Evolutionary conservation across 2,888 invertebrate genomes (phyloP), one percentile per base, ranked within the genome.

Genomic region (Parthenolecanium corni): DNA sequence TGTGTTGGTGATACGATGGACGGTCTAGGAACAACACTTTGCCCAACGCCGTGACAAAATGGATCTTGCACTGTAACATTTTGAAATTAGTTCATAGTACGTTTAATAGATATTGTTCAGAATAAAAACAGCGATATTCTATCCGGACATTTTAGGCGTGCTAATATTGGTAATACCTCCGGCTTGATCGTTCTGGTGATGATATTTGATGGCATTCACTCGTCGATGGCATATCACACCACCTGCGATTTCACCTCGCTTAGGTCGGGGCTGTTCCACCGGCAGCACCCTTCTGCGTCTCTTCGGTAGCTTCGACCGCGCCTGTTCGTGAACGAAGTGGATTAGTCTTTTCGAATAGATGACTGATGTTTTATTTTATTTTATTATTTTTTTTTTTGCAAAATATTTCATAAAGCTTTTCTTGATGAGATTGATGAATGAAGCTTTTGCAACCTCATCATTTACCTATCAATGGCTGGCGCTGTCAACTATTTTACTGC

Each of bases 271-370:
- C 68, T 91, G 92, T 74, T 97, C 97, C 66, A 96, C 94, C 64
- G 95, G 95, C 73, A 97, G 79, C 68, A 98, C 96, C 73, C 96
- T 82, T 77, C 98, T 82, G 69, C 97, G 80, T 78, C 96, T 96
- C 81, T 98, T 98, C 67, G 98, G 98, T 76, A 99, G 82, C 78
- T 99, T 98, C 66, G 96, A 95, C 72, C 98, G 80, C 67, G 98
- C 98, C 66, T 66, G 11, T 51, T 20, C 47, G 18, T 44, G 4
- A 44, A 16, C 98, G 6, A 44, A 44, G 14, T 16, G 18, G 5
- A 44, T 44, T 44, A 44, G 18, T 31, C 9, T n/a, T n/a, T n/a
- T n/a, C n/a, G n/a, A n/a, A n/a, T n/a, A n/a, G n/a, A n/a, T n/a
- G n/a, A n/a, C n/a, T n/a, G n/a, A n/a, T n/a, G n/a, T n/a, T n/a